A percentile compares a stretch with the other conserved stretches of the same genome.
Evolutionary conservation across 2,888 invertebrate species (phyloP).

Genomic region (Diaperis boleti): DNA sequence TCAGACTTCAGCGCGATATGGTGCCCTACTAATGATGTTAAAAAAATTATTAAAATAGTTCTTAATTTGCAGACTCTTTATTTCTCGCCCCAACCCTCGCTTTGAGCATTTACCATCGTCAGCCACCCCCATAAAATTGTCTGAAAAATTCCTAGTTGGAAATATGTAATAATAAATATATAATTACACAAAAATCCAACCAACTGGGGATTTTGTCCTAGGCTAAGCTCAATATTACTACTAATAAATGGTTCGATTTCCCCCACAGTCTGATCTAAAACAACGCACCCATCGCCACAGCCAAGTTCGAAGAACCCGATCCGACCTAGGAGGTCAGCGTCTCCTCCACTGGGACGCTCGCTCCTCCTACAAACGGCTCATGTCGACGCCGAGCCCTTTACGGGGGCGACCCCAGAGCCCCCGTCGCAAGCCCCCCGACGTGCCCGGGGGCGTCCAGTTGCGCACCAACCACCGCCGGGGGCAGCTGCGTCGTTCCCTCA

Average conservation of each 20-base stretch:
- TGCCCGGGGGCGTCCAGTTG: constrained; percentile 55
- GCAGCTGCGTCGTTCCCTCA: constrained; percentile 71
- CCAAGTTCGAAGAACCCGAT: constrained; percentile 70
- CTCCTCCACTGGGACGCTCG: constrained; percentile 69
- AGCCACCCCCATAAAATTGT: no score
- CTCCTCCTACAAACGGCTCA: constrained; percentile 66
- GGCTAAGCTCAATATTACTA: no score
- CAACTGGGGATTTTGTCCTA: no score
- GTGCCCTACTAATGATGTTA: no score
- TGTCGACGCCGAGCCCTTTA: constrained; percentile 66
- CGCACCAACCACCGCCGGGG: constrained; percentile 52
- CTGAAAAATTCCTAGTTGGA: no score
- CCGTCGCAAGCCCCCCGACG: constrained; percentile 65
- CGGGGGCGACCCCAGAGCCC: constrained; percentile 67
- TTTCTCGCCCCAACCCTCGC: background rate
- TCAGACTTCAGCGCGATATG: no score
- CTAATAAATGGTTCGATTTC: no score
- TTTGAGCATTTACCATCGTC: background rate
- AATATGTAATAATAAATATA: no score
- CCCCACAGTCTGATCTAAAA: constrained; percentile 69
- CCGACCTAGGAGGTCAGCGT: constrained; percentile 71
- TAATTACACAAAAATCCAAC: no score
- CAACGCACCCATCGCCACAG: constrained; percentile 66
- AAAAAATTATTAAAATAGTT: background rate
- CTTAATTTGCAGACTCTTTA: constrained; percentile 4